These are phyloP conservation scores for Stratiolaelaps scimitus DNA, from an alignment of 1,140 invertebrate species.

Conservation along the genomic window DNA sequence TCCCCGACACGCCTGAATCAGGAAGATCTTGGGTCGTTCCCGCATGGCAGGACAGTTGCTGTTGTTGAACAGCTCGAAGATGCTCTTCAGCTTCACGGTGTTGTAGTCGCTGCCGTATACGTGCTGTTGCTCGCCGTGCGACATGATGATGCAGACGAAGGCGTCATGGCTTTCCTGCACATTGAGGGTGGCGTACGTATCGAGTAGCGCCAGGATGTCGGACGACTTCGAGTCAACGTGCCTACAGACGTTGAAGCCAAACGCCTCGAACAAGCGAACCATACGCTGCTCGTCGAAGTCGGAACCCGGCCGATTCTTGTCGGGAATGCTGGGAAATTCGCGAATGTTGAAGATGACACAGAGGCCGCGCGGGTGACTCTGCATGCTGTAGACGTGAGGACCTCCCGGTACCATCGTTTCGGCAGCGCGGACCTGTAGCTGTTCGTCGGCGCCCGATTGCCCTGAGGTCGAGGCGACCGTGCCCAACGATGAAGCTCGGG, in stretches of 20 bases:
- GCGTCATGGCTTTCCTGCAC: slow-evolving; percentile 29
- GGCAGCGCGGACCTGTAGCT: no score
- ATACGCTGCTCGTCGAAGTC: slow-evolving; percentile 7
- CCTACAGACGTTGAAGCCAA: slow-evolving; percentile 10
- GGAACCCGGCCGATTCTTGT: background rate
- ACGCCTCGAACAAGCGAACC: background rate
- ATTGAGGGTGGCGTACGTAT: slow-evolving; percentile 10
- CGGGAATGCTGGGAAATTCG: background rate
- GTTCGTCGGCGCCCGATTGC: no score
- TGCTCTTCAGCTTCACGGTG: slow-evolving; percentile 32
- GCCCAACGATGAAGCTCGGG: no score
- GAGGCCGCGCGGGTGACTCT: background rate
- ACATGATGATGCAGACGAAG: slow-evolving; percentile 31
- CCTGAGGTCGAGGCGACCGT: no score
- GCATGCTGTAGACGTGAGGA: background rate
- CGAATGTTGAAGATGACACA: slow-evolving; percentile 21
- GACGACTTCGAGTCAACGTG: background rate
- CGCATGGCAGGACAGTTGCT: slow-evolving; percentile 35
- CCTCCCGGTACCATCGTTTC: background rate
- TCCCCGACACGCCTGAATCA: slow-evolving; percentile 39
- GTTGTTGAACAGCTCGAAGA: slow-evolving; percentile 36
- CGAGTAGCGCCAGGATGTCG: background rate
- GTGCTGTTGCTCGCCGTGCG: slow-evolving; percentile 28
- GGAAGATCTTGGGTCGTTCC: slow-evolving; percentile 39
- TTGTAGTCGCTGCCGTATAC: slow-evolving; percentile 28